Conservation (phyloP, 1,140 invertebrate genomes). For the roundworm (Caenorhabditis elegans) region DNA sequence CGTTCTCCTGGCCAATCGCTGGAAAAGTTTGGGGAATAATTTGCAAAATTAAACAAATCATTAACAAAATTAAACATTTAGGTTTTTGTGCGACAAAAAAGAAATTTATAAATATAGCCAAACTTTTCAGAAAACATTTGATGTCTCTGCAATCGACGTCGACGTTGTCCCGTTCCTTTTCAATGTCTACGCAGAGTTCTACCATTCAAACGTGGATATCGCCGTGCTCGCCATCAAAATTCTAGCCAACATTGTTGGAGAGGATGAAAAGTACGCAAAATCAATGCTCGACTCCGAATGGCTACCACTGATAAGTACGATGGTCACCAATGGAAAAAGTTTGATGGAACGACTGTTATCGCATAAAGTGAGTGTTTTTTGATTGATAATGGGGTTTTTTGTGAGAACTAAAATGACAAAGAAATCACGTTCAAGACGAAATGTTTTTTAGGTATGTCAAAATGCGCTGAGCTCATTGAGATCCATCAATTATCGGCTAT, state of each 20-base stretch:
- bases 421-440: too few relatives aligned
- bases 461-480: conserved; percentile 35
- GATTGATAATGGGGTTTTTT: background rate
- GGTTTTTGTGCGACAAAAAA: too few relatives aligned
- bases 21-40: too few relatives aligned
- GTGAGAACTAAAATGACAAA: too few relatives aligned
- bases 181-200: conserved; percentile 34
- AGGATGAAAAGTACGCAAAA: conserved; percentile 36
- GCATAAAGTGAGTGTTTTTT: conserved; percentile 40
- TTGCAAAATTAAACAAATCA: too few relatives aligned
- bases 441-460: conserved; percentile 43
- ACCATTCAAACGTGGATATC: conserved; percentile 27
- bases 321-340: conserved; percentile 35
- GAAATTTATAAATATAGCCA: background rate
- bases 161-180: conserved; percentile 39
- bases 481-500: conserved; percentile 34
- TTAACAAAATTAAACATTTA: too few relatives aligned
- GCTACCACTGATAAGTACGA: conserved; percentile 34
- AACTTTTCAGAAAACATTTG: conserved; percentile 31
- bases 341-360: conserved; percentile 34
- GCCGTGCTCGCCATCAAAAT: conserved; percentile 41
- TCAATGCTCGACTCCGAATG: conserved; percentile 42
- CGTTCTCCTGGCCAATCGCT: too few relatives aligned
- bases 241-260: conserved; percentile 42
- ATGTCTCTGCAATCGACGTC: background rate